Evolutionary conservation across 2,797 vertebrate genomes (phyloP).

Genomic region (Liparis tanakae): DNA sequence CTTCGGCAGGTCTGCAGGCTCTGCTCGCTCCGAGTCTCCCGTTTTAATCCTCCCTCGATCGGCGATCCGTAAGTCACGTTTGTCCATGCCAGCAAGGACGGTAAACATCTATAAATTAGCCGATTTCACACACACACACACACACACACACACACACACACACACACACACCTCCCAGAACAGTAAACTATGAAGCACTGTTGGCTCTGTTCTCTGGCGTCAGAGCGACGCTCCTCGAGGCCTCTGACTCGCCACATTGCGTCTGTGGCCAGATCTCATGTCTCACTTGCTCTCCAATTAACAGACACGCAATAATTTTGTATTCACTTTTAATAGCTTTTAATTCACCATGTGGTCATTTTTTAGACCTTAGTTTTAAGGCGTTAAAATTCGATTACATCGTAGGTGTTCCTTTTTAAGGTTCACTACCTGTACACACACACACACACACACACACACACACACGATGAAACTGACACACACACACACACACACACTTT

Average conservation of each 20-base stretch:
- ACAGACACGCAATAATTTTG: not conserved
- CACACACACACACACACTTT: constrained; percentile 2
- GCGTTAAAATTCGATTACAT: constrained; percentile 1
- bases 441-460: constrained; percentile 5
- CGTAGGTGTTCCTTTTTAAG: not conserved
- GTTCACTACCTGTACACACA: constrained; percentile 13
- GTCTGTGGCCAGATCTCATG: constrained; percentile 22
- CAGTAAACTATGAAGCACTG: constrained; percentile 15
- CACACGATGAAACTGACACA: constrained; percentile 10
- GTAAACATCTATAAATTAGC: constrained; percentile 19
- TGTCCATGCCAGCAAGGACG: not conserved
- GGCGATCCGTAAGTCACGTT: not conserved
- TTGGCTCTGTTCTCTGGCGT: constrained; percentile 34
- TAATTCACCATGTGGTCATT: too few species aligned
- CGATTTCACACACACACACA: not conserved
- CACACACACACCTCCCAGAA: constrained; percentile 31
- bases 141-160: too few species aligned
- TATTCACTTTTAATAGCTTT: too few species aligned
- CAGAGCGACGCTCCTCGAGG: constrained; percentile 11
- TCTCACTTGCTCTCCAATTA: constrained; percentile 11
- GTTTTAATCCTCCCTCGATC: not conserved
- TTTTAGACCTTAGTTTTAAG: not conserved
- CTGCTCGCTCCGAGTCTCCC: not conserved
- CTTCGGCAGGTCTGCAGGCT: not conserved
- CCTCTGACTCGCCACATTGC: constrained; percentile 26